phyloP scores from a whole-genome alignment of 2,888 invertebrate species.

The Oscheius sp. region DNA sequence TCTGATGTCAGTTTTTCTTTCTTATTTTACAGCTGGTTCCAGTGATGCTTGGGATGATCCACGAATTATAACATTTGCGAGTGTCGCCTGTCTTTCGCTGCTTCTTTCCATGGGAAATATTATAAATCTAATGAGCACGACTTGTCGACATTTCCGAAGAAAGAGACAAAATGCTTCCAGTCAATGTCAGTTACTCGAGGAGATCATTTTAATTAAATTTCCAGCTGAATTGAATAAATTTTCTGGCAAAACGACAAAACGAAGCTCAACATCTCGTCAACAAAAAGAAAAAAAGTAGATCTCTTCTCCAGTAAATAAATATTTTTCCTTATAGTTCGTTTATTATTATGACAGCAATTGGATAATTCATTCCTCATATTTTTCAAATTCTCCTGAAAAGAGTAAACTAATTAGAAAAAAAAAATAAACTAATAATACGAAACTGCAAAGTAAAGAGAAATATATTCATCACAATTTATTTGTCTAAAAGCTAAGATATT shows the following conservation, averaged over 20 bases:
- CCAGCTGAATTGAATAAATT: not conserved
- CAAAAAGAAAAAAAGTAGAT: not conserved
- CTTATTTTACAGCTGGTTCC: too few species aligned
- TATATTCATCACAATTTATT: not conserved
- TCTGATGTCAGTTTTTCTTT: conserved; percentile 9
- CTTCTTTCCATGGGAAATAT: not conserved
- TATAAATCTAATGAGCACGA: not conserved
- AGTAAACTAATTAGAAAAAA: too few species aligned
- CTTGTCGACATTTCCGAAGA: too few species aligned
- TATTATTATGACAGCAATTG: too few species aligned
- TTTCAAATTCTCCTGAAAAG: too few species aligned
- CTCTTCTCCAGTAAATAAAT: not conserved
- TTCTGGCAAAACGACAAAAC: not conserved
- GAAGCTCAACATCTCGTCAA: too few species aligned
- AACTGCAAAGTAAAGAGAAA: too few species aligned
- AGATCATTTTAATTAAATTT: too few species aligned
- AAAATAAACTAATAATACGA: too few species aligned
- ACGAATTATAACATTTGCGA: not conserved
- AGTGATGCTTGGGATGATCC: conserved; percentile 19
- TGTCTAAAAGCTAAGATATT: not conserved
- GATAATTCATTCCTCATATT: too few species aligned
- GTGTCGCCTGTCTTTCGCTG: not conserved
- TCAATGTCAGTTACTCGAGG: too few species aligned
- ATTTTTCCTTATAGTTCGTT: not conserved
- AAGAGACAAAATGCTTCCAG: too few species aligned